Evolutionary conservation across 2,113 vertebrate species (phyloP), one percentile per base, ranked within the genome.

Genomic region (Rhinopithecus roxellana): DNA sequence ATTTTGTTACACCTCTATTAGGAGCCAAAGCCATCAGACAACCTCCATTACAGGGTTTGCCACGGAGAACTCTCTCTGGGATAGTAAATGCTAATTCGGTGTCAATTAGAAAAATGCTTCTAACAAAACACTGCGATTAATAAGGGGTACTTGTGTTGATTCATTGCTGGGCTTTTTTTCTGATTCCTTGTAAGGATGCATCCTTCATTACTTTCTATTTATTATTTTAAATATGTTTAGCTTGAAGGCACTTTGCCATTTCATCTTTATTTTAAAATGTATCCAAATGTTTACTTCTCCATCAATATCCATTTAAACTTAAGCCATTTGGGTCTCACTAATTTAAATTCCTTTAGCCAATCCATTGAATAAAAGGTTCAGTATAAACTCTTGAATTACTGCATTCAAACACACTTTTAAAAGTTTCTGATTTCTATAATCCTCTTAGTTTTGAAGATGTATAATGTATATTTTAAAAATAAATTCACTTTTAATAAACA

Each of bases 1-100:
- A 40, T 88, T 98, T 98, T 84, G 98, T 98, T 98, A 97, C 98
- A 98, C 98, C 97, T 98, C 95, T 9, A 64, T 95, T 97, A 35
- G 8, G 40, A 98, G 96, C 98, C 98, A 97, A 90, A 98, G 93
- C 97, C 94, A 2, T 97, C 97, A 75, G 81, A 97, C 98, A 93
- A 90, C 93, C 96, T 93, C 97, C 97, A 95, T 97, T 98, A 97
- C 93, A 95, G 97, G 13, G 88, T 94, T 95, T 89, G 96, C 98
- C 97, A 40, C 7, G 0, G 55, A 14, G 43, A 95, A 95, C 97
- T 97, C 97, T 98, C 75, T 64, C 96, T 79, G 96, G 98, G 97
- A 27, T 69, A 96, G 97, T 92, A 96, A 98, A 98, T 98, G 98
- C 98, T 98, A 97, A 98, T 98, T 97, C 94, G 32, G 88, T 94